Base-by-base conservation (phyloP, 2,113 vertebrate species). In the Pogonocichla stellata region DNA sequence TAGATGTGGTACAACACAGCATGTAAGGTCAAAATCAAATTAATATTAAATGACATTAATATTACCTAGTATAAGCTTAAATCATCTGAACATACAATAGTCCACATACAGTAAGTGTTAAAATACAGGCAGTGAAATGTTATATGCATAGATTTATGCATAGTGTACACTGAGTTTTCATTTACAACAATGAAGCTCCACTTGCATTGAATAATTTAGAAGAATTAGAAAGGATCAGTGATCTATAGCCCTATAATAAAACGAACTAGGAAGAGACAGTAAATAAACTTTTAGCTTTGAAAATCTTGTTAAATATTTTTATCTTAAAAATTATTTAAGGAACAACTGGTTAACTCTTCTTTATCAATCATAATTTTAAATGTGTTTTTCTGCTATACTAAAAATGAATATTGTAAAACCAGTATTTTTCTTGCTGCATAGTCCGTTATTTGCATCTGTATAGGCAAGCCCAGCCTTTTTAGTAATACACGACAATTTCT, bases 1-100 rank as follows among this genome's bases (percentile, higher is more conserved):
- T 81, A 57, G 57, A 77, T 53, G 33, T 65, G 42, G 42, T 82
- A 77, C 18, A 64, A 45, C 6, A 6, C 20, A 62, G 26, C 9
- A 67, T 43, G 45, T 34, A 85, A 79, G 40, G 53, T 81, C 61
- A 91, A 93, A 78, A 60, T 64, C 17, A 74, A 87, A 82, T 79
- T 2, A 72, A 53, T 93, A 93, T 73, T 92, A 70, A 88, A 88
- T 86, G 4, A 78, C 91, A 81, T 84, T 81, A 43, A 23, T 86
- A 72, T 60, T 60, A 54, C 43, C 19, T 50, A 26, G 6, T 33
- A 86, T 60, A 80, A 80, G 34, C 22, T 80, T 74, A 47, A 77
- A 66, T 66, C 15, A 40, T 71, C n/a, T 60, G 64, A 88, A 72
- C 29, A n/a, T 65, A 38, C 54, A 77, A 14, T 20, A 53, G 19